Base-by-base conservation (phyloP, 1,140 invertebrate genomes). In the Neomicropteryx cornuta region DNA sequence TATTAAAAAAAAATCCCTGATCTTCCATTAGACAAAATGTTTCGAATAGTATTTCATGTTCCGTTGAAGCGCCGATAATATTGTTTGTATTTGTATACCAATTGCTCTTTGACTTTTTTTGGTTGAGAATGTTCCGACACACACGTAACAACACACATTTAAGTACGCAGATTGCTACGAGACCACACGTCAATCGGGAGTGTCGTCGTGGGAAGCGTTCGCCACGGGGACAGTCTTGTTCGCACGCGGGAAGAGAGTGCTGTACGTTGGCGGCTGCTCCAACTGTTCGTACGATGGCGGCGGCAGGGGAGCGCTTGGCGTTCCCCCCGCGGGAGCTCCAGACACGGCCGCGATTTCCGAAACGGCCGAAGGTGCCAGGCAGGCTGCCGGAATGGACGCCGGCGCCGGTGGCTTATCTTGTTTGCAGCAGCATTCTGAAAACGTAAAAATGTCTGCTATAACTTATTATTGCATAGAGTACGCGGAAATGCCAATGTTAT, bases 391-490 rank as follows among this genome's bases (percentile, higher is more conserved):
- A 8, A 62, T 60, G 50, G 56, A 55, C 22, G 62, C 42, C 0
- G 58, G 56, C 8, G 58, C 58, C n/a, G 61, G 61, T 2, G 60
- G 60, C 48, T 62, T 64, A 21, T 58, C 55, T 8, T 58, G 51
- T 18, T 62, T 61, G 51, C 60, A 62, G 44, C 60, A 64, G 41
- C 58, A 64, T 52, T 64, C 61, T 64, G 55, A 17, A 55, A 51
- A 18, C 11, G 27, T 30, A 34, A 30, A 36, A 11, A 45, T n/a
- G n/a, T n/a, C n/a, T n/a, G n/a, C n/a, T n/a, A n/a, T n/a, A n/a
- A n/a, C n/a, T n/a, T n/a, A n/a, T n/a, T n/a, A n/a, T n/a, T n/a
- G n/a, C n/a, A n/a, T n/a, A n/a, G n/a, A n/a, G n/a, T n/a, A n/a
- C n/a, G n/a, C n/a, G n/a, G n/a, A n/a, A n/a, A n/a, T n/a, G n/a